phyloP scores from a whole-genome alignment of 1,140 invertebrate species.

The Physella acuta region DNA sequence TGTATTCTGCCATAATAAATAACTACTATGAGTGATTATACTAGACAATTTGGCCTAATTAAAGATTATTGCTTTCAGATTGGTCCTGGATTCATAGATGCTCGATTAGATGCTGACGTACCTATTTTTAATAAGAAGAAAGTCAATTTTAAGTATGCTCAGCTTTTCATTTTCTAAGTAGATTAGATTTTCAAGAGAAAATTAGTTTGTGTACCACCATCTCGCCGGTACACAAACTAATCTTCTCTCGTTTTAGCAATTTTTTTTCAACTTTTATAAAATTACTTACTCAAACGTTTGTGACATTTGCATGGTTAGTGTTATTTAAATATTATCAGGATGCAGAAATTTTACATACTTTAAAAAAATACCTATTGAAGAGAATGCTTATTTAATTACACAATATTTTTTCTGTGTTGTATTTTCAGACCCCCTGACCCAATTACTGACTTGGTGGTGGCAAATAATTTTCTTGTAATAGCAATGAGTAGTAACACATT shows the following conservation, averaged over 20 bases:
- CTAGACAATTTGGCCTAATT: too few relatives aligned
- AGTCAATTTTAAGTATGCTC: slow-evolving; percentile 58
- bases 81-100: slow-evolving; percentile 48
- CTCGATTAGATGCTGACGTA: slow-evolving; percentile 44
- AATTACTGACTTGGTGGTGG: slow-evolving; percentile 78
- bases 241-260: too few relatives aligned
- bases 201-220: too few relatives aligned
- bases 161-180: too few relatives aligned
- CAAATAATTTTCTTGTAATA: slow-evolving; percentile 80
- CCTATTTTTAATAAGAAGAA: slow-evolving; percentile 59
- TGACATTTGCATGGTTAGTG: neutral
- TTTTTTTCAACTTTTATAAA: too few relatives aligned
- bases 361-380: neutral
- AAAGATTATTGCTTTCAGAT: slow-evolving; percentile 34
- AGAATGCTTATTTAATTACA: too few relatives aligned
- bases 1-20: too few relatives aligned
- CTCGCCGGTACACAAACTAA: too few relatives aligned
- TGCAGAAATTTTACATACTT: neutral
- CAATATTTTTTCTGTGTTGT: neutral
- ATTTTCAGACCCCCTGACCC: slow-evolving; percentile 74
- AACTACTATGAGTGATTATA: too few relatives aligned
- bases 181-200: too few relatives aligned
- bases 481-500: slow-evolving; percentile 81
- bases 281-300: too few relatives aligned
- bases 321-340: neutral